Conservation (phyloP, 2,888 invertebrate species). For the Lysandra bellargus region DNA sequence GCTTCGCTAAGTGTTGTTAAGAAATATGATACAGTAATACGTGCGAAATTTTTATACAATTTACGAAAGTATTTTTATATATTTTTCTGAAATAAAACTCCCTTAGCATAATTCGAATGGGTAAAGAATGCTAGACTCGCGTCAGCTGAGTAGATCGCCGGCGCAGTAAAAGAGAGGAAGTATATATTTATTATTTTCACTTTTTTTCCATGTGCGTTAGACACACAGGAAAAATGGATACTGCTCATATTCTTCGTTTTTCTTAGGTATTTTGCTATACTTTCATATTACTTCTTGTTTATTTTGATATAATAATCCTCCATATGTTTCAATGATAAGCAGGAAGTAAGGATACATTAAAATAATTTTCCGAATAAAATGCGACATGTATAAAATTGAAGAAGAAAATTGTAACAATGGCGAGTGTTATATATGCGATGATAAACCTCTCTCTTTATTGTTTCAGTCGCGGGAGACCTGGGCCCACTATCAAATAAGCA, state of each 20-base stretch:
- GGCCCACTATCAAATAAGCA: conserved; percentile 41
- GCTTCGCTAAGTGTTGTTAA: conserved; percentile 1
- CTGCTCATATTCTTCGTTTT: too few relatives aligned
- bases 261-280: background rate
- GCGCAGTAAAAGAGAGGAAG: too few relatives aligned
- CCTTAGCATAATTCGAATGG: too few relatives aligned
- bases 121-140: too few relatives aligned
- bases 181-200: too few relatives aligned
- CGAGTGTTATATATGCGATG: conserved; percentile 44
- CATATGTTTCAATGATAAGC: background rate
- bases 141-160: too few relatives aligned
- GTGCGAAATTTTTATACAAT: background rate
- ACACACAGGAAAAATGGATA: too few relatives aligned
- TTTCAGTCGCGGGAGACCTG: conserved; percentile 52
- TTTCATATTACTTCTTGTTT: background rate
- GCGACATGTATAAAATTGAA: conserved; percentile 4
- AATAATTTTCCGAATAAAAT: background rate
- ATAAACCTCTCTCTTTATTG: conserved; percentile 50
- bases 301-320: background rate
- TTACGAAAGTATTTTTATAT: background rate
- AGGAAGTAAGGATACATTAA: background rate
- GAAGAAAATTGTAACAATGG: conserved; percentile 32
- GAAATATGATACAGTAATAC: background rate
- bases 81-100: too few relatives aligned
- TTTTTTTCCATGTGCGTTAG: too few relatives aligned